A percentile compares a stretch with the other conserved stretches of the same genome.
Evolutionary conservation across 2,888 invertebrate genomes (phyloP).

Genomic region (Furcula furcula): DNA sequence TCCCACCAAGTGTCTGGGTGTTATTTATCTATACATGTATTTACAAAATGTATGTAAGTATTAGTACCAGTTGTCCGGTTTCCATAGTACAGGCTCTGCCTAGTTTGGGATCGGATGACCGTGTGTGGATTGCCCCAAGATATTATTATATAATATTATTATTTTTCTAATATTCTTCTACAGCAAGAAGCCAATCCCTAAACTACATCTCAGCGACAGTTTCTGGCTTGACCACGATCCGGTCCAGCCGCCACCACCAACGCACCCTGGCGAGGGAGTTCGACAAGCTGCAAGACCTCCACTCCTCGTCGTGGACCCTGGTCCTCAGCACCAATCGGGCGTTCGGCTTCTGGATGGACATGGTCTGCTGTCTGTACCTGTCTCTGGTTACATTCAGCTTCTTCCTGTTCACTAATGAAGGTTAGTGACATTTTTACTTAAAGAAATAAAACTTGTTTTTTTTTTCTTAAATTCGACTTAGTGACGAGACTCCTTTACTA

Average conservation of each 20-base stretch:
- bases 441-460: too few relatives aligned
- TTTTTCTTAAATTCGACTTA: too few relatives aligned
- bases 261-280: conserved; percentile 86
- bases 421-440: conserved; percentile 31
- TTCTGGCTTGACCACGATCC: conserved; percentile 90
- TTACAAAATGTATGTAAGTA: too few relatives aligned
- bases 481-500: too few relatives aligned
- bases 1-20: too few relatives aligned
- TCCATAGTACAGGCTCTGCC: too few relatives aligned
- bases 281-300: conserved; percentile 81
- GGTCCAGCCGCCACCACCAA: conserved; percentile 87
- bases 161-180: background rate
- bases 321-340: conserved; percentile 62
- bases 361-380: conserved; percentile 79
- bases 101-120: too few relatives aligned
- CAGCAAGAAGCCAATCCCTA: conserved; percentile 93
- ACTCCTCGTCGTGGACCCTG: conserved; percentile 42
- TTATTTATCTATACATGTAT: too few relatives aligned
- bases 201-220: conserved; percentile 91
- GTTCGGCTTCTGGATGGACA: conserved; percentile 82
- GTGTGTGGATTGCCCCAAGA: too few relatives aligned
- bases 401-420: conserved; percentile 72
- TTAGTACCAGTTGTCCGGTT: too few relatives aligned
- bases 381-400: conserved; percentile 85
- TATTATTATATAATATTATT: too few relatives aligned